Evolutionary conservation across 1,140 invertebrate genomes (phyloP), one percentile per base, ranked within the genome.

Genomic region (Hycleus cichorii): DNA sequence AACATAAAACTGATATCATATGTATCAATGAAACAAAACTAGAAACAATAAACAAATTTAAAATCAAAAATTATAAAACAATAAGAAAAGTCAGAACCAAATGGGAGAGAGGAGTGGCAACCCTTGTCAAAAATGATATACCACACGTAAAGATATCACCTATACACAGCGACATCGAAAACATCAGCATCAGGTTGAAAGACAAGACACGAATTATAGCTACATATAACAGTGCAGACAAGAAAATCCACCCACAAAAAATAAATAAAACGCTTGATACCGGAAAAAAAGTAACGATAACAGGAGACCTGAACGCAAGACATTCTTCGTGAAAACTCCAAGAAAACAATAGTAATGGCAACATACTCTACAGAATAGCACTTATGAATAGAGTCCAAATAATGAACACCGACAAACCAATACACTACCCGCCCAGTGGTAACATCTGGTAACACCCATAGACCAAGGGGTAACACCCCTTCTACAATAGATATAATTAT

Each of bases 261-360:
- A 9, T 59, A 8, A 24, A 26, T 6, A 32, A 18, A 3, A 7
- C 47, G 4, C 39, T 54, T 7, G 39, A 52, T 38, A 46, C 26
- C 2, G 44, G 26, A 5, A 49, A 44, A 6, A 55, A 49, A 32
- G 47, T 56, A 26, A 10, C 50, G 3, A 7, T 60, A 3, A 26
- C 25, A 8, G 52, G 58, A 5, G 58, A 60, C 24, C 12, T 56
- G 38, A 60, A 60, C 44, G 27, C 58, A 8, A 60, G 53, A 46
- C 58, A 60, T 27, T 27, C 6, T 9, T 4, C 8, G 24, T 60
- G 58, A 52, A 49, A 49, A 44, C 39, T 24, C 38, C 32, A 42
- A 11, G 49, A 10, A 6, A 43, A 42, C 25, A 60, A 60, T 24
- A 9, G 39, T 0, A 60, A 56, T 25, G 58, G 58, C 24, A 56